These are phyloP conservation scores for Lepidurus arcticus DNA, from an alignment of 1,140 invertebrate genomes.

Conservation along the genomic window DNA sequence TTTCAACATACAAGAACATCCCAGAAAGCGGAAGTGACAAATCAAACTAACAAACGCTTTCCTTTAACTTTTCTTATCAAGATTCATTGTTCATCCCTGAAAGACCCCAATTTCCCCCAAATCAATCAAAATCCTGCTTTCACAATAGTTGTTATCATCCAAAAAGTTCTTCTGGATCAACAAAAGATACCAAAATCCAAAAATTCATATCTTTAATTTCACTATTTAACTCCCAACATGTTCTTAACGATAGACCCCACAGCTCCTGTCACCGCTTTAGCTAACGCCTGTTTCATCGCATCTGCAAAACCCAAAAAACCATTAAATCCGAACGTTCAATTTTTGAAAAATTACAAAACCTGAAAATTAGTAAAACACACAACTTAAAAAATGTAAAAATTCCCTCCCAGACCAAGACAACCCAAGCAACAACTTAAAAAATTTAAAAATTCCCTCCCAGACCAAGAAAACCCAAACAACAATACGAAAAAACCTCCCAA, in stretches of 20 bases:
- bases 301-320: neutral
- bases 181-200: neutral
- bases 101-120: too few relatives aligned
- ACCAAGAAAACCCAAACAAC: too few relatives aligned
- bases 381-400: too few relatives aligned
- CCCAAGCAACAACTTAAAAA: too few relatives aligned
- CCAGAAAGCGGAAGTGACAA: neutral
- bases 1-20: neutral
- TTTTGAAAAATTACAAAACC: too few relatives aligned
- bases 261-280: slow-evolving; percentile 7
- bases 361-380: too few relatives aligned
- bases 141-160: neutral
- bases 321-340: too few relatives aligned
- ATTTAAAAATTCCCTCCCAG: too few relatives aligned
- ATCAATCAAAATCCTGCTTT: too few relatives aligned
- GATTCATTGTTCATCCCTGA: neutral
- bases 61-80: neutral
- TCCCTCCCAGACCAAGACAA: too few relatives aligned
- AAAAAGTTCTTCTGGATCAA: neutral
- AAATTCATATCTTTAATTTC: neutral
- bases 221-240: neutral
- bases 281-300: slow-evolving; percentile 9
- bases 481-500: too few relatives aligned
- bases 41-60: neutral
- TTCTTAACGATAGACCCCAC: slow-evolving; percentile 7